Conservation (phyloP, 2,888 invertebrate genomes). For the Thecocarcelia acutangulata region DNA sequence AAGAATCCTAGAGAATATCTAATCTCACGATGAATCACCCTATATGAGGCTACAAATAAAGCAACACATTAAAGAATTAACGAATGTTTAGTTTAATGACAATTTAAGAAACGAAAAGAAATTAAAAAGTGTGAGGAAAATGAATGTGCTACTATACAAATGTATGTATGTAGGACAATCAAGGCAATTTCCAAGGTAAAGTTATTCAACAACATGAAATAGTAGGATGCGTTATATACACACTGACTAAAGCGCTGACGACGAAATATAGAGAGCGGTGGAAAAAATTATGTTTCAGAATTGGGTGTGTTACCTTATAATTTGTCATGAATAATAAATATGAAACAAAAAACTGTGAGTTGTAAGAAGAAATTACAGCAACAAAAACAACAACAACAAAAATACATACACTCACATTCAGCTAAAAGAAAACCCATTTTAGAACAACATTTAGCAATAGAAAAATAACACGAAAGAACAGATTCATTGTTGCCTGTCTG, state of each 20-base stretch:
- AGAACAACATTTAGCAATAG: conserved; percentile 37
- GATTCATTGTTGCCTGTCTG: conserved; percentile 29
- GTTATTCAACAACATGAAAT: conserved; percentile 36
- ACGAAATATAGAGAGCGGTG: conserved; percentile 31
- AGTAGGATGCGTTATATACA: conserved; percentile 4
- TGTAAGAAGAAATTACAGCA: conserved; percentile 30
- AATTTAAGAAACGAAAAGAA: no score
- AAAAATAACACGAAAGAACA: conserved; percentile 36
- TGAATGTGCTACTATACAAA: not conserved
- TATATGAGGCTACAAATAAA: conserved; percentile 21
- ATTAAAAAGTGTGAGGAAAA: conserved; percentile 30
- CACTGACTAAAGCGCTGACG: conserved; percentile 6
- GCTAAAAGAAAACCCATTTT: conserved; percentile 35
- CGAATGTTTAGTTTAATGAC: not conserved
- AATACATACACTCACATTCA: conserved; percentile 30
- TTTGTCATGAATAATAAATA: conserved; percentile 62
- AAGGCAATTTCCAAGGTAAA: conserved; percentile 53
- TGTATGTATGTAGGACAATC: conserved; percentile 38
- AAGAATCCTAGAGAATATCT: no score
- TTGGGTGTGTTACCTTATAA: conserved; percentile 66
- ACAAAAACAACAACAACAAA: not conserved
- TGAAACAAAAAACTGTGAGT: conserved; percentile 40
- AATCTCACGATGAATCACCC: no score
- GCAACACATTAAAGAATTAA: conserved; percentile 34
- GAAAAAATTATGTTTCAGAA: conserved; percentile 18